Percentiles rank a stretch among this genome's conserved stretches.
Conservation (phyloP, 1,140 invertebrate genomes). For the Aethina tumida region DNA sequence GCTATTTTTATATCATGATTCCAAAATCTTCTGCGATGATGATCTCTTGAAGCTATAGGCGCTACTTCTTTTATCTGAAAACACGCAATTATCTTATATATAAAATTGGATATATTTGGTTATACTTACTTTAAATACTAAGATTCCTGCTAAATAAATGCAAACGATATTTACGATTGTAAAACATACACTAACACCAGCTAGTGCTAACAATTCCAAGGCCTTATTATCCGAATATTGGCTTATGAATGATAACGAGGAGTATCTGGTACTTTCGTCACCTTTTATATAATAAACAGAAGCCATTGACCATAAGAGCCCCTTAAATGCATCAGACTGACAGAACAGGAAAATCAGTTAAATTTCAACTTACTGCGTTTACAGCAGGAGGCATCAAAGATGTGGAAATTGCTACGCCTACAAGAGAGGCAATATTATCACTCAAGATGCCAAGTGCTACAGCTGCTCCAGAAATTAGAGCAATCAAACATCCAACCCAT, state of each 20-base stretch:
- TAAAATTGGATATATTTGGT: not conserved
- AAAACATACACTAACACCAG: constrained; percentile 53
- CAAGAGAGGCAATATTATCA: constrained; percentile 60
- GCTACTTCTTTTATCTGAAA: constrained; percentile 64
- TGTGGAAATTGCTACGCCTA: constrained; percentile 72
- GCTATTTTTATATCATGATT: constrained; percentile 54
- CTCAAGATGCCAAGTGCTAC: constrained; percentile 65
- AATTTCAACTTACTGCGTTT: constrained; percentile 47
- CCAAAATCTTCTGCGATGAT: constrained; percentile 47
- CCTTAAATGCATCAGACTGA: constrained; percentile 37
- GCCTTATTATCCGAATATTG: constrained; percentile 45
- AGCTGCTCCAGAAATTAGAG: constrained; percentile 61
- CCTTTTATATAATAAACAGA: constrained; percentile 42
- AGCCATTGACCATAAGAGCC: constrained; percentile 57
- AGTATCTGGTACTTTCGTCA: constrained; percentile 32
- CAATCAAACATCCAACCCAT: constrained; percentile 57
- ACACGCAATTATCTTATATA: not conserved
- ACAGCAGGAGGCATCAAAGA: constrained; percentile 69
- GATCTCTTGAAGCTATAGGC: constrained; percentile 44
- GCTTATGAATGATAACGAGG: constrained; percentile 22
- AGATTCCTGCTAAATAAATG: constrained; percentile 56
- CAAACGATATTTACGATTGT: constrained; percentile 63
- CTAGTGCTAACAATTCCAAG: constrained; percentile 49
- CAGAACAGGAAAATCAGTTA: constrained; percentile 28
- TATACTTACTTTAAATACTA: constrained; percentile 53